Evolutionary conservation across 2,113 vertebrate species (phyloP).

Genomic region (Hemibagrus wyckioides): DNA sequence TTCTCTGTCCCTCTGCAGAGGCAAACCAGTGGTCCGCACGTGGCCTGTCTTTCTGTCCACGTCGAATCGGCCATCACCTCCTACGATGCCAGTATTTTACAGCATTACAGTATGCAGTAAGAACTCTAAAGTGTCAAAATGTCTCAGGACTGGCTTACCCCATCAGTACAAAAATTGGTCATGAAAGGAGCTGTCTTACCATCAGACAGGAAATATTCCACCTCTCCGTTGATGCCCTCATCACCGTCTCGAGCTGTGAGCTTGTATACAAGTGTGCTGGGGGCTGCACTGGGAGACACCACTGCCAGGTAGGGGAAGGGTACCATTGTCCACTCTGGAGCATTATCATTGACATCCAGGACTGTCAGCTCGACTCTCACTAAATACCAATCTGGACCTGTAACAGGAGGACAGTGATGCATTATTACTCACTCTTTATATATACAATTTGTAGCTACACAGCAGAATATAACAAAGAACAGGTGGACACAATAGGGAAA

Average conservation of each 20-base stretch:
- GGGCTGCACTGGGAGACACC: constrained; percentile 72
- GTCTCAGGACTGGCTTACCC: background rate
- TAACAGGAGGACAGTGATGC: background rate
- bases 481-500: background rate
- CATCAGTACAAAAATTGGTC: background rate
- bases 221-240: constrained; percentile 79
- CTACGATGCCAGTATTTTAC: constrained; percentile 59
- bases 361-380: constrained; percentile 78
- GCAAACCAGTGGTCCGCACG: constrained; percentile 80
- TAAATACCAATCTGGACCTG: constrained; percentile 84
- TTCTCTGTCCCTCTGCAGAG: constrained; percentile 78
- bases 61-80: constrained; percentile 83
- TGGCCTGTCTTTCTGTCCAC: constrained; percentile 84
- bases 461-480: background rate
- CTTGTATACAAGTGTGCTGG: constrained; percentile 79
- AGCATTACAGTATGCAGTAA: background rate
- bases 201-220: constrained; percentile 86
- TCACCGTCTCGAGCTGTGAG: constrained; percentile 81
- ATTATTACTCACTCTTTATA: background rate
- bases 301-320: constrained; percentile 80
- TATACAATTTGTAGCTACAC: background rate
- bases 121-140: too few relatives aligned
- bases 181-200: constrained; percentile 67
- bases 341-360: constrained; percentile 83
- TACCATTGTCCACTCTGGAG: constrained; percentile 83